phyloP scores from a whole-genome alignment of 2,797 vertebrate genomes.

The Acropternis orthonyx region DNA sequence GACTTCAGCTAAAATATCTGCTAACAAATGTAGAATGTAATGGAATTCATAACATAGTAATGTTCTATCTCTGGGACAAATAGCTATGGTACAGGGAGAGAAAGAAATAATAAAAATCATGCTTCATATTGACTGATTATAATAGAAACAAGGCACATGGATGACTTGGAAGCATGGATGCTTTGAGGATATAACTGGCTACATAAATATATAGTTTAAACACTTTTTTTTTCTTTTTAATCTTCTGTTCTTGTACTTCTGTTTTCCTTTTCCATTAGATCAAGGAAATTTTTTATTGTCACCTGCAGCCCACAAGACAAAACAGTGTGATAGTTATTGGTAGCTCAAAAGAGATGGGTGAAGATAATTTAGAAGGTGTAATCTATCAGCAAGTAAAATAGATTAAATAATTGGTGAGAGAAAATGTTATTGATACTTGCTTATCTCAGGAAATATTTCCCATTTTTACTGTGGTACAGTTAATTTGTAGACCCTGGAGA shows the following conservation, averaged over 20 bases:
- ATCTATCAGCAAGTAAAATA: neutral
- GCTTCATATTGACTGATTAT: neutral
- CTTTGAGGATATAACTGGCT: neutral
- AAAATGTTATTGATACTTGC: neutral
- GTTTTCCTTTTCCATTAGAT: neutral
- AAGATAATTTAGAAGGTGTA: neutral
- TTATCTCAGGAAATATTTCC: neutral
- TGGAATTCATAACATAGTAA: neutral
- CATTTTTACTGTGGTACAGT: neutral
- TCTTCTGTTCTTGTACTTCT: neutral
- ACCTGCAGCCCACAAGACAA: neutral
- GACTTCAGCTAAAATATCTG: neutral
- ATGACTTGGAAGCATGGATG: neutral
- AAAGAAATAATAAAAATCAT: neutral
- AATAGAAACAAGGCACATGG: neutral
- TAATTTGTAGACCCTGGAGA: neutral
- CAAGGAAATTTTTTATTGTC: neutral
- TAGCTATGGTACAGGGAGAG: neutral
- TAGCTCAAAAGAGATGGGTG: neutral
- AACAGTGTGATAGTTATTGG: neutral
- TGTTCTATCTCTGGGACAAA: neutral
- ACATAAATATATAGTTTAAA: neutral
- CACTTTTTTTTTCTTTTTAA: neutral
- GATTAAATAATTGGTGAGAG: neutral
- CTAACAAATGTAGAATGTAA: neutral